phyloP scores from a whole-genome alignment of 2,113 vertebrate genomes.

The Polypterus bichir region DNA sequence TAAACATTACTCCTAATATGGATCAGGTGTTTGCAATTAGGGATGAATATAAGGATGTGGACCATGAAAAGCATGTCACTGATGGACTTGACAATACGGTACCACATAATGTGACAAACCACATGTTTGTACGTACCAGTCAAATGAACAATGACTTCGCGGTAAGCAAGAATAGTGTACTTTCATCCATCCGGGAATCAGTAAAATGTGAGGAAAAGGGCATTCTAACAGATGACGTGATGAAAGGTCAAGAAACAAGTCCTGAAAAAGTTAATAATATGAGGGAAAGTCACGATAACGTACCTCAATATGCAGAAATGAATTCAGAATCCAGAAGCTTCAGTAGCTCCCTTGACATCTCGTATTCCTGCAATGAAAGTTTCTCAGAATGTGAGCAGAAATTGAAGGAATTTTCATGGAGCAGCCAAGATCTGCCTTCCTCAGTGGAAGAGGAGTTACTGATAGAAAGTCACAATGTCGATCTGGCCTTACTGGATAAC shows the following conservation, averaged over 20 bases:
- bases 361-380: background rate
- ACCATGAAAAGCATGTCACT: background rate
- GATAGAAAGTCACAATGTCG: background rate
- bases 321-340: constrained; percentile 5
- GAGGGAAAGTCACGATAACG: background rate
- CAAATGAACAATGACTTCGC: constrained; percentile 17
- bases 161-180: background rate
- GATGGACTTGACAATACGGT: constrained; percentile 8
- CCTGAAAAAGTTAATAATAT: background rate
- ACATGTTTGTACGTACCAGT: constrained; percentile 12
- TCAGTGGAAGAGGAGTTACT: constrained; percentile 22
- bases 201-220: background rate
- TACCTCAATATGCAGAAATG: constrained; percentile 9
- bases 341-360: constrained; percentile 8
- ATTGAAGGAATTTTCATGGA: constrained; percentile 19
- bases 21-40: background rate
- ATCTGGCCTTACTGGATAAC: constrained; percentile 1
- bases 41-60: background rate
- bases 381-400: constrained; percentile 10
- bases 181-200: constrained; percentile 5
- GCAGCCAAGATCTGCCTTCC: constrained; percentile 22
- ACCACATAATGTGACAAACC: constrained; percentile 19
- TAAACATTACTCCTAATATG: background rate
- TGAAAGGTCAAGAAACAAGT: constrained; percentile 10
- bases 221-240: constrained; percentile 3